These are phyloP conservation scores for Daktulosphaira vitifoliae DNA, from an alignment of 1,140 invertebrate genomes.

Conservation along the genomic window DNA sequence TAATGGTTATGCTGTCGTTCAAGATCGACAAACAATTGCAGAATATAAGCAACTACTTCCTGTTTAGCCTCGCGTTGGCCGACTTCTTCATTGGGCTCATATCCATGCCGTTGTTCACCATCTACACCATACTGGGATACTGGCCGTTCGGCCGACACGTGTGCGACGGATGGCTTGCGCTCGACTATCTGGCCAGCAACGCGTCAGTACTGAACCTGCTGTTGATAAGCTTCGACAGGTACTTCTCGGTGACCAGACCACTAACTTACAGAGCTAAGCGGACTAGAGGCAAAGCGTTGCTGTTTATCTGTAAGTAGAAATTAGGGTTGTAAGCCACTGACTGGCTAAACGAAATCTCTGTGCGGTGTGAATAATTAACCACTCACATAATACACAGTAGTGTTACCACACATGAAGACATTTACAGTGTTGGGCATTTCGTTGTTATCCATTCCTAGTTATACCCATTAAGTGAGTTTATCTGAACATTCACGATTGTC, in stretches of 20 bases:
- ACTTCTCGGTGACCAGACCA: slow-evolving; percentile 88
- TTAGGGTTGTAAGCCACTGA: no score
- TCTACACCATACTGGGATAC: slow-evolving; percentile 73
- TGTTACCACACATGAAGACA: no score
- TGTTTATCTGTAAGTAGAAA: slow-evolving; percentile 77
- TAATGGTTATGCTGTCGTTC: slow-evolving; percentile 60
- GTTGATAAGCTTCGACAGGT: slow-evolving; percentile 93
- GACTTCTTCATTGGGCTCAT: slow-evolving; percentile 88
- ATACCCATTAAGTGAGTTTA: no score
- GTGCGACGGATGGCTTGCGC: slow-evolving; percentile 88
- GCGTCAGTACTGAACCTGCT: slow-evolving; percentile 88
- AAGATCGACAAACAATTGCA: slow-evolving; percentile 95
- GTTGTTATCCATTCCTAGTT: no score
- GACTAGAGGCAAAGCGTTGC: slow-evolving; percentile 82
- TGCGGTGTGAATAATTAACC: no score
- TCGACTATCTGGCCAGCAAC: slow-evolving; percentile 90
- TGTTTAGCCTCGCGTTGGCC: slow-evolving; percentile 81
- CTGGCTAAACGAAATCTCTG: no score
- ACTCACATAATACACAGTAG: no score
- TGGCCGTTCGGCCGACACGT: slow-evolving; percentile 83
- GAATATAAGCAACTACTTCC: slow-evolving; percentile 97
- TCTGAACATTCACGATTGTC: no score
- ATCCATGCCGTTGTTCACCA: slow-evolving; percentile 84
- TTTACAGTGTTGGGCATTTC: no score
- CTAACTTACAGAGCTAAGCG: slow-evolving; percentile 92